Evolutionary conservation across 2,888 invertebrate species (phyloP), one percentile per base, ranked within the genome.

Genomic region (Seira sanloemensis): DNA sequence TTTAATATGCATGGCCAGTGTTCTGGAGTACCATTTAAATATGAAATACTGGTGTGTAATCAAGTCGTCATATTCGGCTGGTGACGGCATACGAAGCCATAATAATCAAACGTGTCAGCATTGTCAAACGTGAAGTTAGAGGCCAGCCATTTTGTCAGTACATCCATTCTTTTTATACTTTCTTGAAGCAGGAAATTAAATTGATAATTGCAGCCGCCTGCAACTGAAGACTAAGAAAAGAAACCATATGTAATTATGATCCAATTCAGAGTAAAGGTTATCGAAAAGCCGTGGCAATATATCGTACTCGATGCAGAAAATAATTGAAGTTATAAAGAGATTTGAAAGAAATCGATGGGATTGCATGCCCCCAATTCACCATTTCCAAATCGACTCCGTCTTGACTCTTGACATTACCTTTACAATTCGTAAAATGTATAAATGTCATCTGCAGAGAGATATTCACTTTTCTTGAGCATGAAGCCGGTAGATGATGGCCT

Each of bases 381-480:
- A n/a, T n/a, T n/a, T n/a, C n/a, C n/a, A n/a, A n/a, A n/a, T n/a
- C n/a, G n/a, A n/a, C n/a, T n/a, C n/a, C n/a, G n/a, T n/a, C n/a
- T 58, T 16, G 58, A 58, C 58, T n/a, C 58, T 7, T 58, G 18
- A n/a, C 58, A 58, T 58, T 58, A 58, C 58, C 18, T n/a, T n/a
- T 58, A 58, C 58, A 58, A 9, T 9, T 58, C n/a, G 7, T 58
- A n/a, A 58, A 58, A 58, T 58, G 16, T 58, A 58, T 18, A 18
- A 58, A 58, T 58, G 58, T 58, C 58, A 58, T 58, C 58, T n/a
- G n/a, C 58, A 58, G 58, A 58, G 37, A 58, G 58, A 18, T 58
- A 58, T 67, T 67, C 67, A 4, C n/a, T 26, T 26, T 69, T 19
- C 69, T n/a, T 46, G 7, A 69, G 25, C 25, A 46, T 18, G 21